Evolutionary conservation across 2,113 vertebrate genomes (phyloP).

Genomic region (Catharus minimus): DNA sequence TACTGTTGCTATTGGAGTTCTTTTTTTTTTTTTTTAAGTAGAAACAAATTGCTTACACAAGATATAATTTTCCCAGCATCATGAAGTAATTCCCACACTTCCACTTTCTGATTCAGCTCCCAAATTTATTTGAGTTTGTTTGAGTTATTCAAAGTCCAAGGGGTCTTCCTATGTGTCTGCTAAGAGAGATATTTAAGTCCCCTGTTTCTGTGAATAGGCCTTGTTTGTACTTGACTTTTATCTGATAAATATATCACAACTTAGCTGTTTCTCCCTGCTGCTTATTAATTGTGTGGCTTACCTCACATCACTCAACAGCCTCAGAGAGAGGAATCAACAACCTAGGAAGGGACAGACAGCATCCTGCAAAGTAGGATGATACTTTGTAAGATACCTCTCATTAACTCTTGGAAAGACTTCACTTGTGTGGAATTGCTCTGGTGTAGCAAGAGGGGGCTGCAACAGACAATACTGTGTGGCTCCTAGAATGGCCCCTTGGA

Average conservation of each 20-base stretch:
- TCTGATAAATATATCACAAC: neutral
- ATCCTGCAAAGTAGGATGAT: neutral
- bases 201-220: neutral
- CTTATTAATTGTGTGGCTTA: neutral
- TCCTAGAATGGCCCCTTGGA: neutral
- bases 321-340: neutral
- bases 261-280: neutral
- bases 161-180: neutral
- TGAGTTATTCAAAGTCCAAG: neutral
- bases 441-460: neutral
- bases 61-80: neutral
- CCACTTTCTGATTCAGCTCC: neutral
- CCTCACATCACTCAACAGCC: neutral
- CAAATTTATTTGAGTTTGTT: neutral
- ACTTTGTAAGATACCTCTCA: neutral
- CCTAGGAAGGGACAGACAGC: neutral
- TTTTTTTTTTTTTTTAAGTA: neutral
- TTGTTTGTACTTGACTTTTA: neutral
- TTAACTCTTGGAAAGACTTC: neutral
- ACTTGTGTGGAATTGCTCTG: neutral
- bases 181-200: neutral
- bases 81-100: neutral
- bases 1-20: neutral
- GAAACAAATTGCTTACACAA: neutral
- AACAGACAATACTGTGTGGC: neutral